Base-by-base conservation (phyloP, 1,140 invertebrate species). In the Papilio helenus region DNA sequence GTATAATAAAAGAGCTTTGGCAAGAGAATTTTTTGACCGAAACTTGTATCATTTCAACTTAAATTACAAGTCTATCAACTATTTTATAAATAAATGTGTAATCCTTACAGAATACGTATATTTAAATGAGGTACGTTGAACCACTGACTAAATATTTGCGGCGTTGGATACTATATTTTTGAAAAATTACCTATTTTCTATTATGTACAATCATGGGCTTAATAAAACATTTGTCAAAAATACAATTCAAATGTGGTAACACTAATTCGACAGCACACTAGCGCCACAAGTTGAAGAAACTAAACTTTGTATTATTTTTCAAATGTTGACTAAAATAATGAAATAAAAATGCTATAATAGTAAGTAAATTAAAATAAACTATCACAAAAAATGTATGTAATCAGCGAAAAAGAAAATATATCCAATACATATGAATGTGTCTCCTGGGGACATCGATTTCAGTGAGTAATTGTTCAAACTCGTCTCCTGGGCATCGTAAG, bases 101-200 rank as follows among this genome's bases (percentile, higher is more conserved):
- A 89, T 84, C 81, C 88, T 90, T 91, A 92, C 55, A 84, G 82
- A 83, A 87, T 88, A 90, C 84, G 85, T 88, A 87, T 90, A 89
- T 89, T 88, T 88, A 92, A 92, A 93, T 94, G 93, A 94, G 92
- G 93, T 94, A 94, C 89, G 85, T 93, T 89, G 91, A 93, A 93
- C 90, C 88, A 89, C 92, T 92, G 92, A 94, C 92, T 94, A 93
- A 68, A 89, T 82, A 77, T 88, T 84, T 83, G 83, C 87, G 86
- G 85, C 83, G 85, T 89, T 88, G 87, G 86, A 83, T 80, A 55
- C 20, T 55, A 16, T n/a, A 79, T 84, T 84, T 82, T 79, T 44
- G 42, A 29, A 80, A 80, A 83, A 86, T 80, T 81, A 87, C 85
- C 84, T 90, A 90, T 84, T 85, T 79, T 83, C 88, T 93, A 91